Evolutionary conservation across 2,888 invertebrate genomes (phyloP), one percentile per base, ranked within the genome.

Genomic region (Netelia melanura): DNA sequence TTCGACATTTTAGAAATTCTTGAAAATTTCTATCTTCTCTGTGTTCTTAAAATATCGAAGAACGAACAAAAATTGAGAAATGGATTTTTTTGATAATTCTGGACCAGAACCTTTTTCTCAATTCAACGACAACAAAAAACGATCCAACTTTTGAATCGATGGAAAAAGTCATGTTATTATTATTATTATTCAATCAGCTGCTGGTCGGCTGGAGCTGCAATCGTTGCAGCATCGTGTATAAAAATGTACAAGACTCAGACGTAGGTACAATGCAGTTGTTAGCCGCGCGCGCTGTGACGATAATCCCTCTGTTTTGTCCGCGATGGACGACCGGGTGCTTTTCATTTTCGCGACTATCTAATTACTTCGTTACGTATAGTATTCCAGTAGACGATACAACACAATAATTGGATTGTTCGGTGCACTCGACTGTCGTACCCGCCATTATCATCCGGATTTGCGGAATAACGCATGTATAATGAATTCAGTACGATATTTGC

Each of bases 391-490:
- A 67, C 44, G 65, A 21, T 52, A 54, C 8, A 11, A 75, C 5
- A 25, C 21, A 68, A 52, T 68, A 30, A 38, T 61, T 17, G 54
- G 61, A 78, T 78, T 52, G 48, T 44, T 48, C 23, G 38, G n/a
- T 64, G 64, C 67, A 64, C 54, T 64, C 30, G 64, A 62, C 25
- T 70, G 54, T 48, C 14, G 2, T 48, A 14, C 11, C 56, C 67
- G 77, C 77, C 77, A 68, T 77, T 64, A 17, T 61, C 10, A 43
- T 62, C 61, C 17, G 61, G 52, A 70, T 70, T 70, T 68, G 77
- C 58, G 61, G 61, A 78, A 70, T 78, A 68, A 78, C 78, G 78
- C 78, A 78, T 70, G 61, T 48, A 48, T 11, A 61, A 52, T 70
- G 68, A 75, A 77, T 56, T 56, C 54, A 52, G 43, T 9, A 52